Conservation (phyloP, 2,797 vertebrate genomes). For the Erethizon dorsatum region DNA sequence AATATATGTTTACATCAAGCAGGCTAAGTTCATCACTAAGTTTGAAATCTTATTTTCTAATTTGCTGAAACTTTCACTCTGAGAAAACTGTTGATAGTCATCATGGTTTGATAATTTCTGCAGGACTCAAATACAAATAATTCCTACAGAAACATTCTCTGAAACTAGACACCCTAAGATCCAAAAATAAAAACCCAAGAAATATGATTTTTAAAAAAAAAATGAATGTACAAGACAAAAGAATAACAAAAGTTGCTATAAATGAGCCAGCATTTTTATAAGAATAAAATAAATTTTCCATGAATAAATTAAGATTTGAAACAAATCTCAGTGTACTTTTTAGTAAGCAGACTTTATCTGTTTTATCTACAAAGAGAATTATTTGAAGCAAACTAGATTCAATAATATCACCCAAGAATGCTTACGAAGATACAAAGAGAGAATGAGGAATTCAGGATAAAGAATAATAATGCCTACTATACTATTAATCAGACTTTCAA, state of each 20-base stretch:
- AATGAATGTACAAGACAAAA: not conserved
- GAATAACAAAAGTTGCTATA: not conserved
- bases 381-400: not conserved
- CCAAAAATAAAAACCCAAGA: not conserved
- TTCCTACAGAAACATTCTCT: not conserved
- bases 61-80: not conserved
- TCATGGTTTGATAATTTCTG: not conserved
- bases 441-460: not conserved
- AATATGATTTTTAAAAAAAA: not conserved
- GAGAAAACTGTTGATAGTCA: not conserved
- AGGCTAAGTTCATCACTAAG: not conserved
- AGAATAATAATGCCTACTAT: not conserved
- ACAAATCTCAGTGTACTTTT: not conserved
- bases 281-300: not conserved
- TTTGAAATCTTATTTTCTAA: constrained; percentile 44
- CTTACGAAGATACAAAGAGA: not conserved
- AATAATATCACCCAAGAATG: constrained; percentile 4
- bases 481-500: not conserved
- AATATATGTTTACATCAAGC: not conserved
- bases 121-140: not conserved
- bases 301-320: constrained; percentile 21
- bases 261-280: not conserved
- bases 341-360: not conserved
- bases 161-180: not conserved
- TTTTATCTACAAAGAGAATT: not conserved